Percentiles rank a stretch among this genome's conserved stretches.
These are phyloP conservation scores for Polietes domitor DNA, from an alignment of 2,888 invertebrate species.

Conservation along the genomic window DNA sequence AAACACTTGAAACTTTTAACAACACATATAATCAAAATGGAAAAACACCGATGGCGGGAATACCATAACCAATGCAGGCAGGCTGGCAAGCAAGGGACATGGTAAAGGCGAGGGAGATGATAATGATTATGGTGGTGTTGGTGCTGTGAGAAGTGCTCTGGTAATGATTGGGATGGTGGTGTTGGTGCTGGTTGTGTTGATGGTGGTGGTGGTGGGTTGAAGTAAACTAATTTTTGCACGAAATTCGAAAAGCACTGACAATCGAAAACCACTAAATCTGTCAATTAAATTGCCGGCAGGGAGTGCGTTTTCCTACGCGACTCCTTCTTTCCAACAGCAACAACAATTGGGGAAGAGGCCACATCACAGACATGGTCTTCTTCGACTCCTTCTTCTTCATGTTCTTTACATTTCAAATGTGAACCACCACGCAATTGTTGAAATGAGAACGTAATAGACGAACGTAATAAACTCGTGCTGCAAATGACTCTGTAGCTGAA, in stretches of 20 bases:
- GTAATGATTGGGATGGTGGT: too few relatives aligned
- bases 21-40: constrained; percentile 56
- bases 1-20: constrained; percentile 51
- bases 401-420: constrained; percentile 41
- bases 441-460: constrained; percentile 49
- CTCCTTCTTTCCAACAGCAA: too few relatives aligned
- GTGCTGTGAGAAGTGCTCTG: too few relatives aligned
- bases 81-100: background rate
- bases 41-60: constrained; percentile 41
- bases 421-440: constrained; percentile 62
- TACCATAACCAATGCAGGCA: background rate
- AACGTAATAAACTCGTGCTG: constrained; percentile 66
- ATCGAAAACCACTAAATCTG: constrained; percentile 79
- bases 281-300: constrained; percentile 79
- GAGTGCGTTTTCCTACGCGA: constrained; percentile 68
- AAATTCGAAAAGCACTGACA: constrained; percentile 73
- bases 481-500: constrained; percentile 50
- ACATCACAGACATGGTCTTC: background rate
- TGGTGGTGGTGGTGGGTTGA: constrained; percentile 35
- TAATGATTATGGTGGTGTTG: constrained; percentile 37
- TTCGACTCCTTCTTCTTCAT: background rate
- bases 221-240: constrained; percentile 75
- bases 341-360: background rate
- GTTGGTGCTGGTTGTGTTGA: background rate
- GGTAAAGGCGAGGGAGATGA: background rate